Conservation (phyloP, 2,113 vertebrate species). For the Indri indri region DNA sequence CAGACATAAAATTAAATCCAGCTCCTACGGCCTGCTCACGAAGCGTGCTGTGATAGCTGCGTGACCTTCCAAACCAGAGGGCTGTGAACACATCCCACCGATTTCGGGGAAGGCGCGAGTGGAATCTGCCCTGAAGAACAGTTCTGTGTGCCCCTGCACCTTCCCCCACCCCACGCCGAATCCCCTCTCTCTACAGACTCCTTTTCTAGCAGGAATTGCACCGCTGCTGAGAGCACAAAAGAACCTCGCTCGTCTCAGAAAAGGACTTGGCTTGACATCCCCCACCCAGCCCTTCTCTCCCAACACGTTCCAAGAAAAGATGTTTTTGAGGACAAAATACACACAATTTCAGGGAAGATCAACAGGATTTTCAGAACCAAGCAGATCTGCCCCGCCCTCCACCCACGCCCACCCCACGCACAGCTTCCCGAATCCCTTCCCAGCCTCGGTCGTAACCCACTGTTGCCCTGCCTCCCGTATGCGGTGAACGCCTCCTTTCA, state of each 20-base stretch:
- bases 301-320: not conserved
- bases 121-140: not conserved
- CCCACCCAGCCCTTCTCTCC: not conserved
- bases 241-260: not conserved
- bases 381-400: not conserved
- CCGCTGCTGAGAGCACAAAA: not conserved
- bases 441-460: accelerated
- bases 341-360: not conserved
- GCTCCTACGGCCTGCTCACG: not conserved
- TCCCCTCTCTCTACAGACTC: not conserved
- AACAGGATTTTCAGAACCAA: not conserved
- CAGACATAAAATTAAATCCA: not conserved
- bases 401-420: accelerated
- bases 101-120: not conserved
- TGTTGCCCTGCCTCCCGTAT: accelerated
- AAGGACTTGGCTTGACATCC: not conserved
- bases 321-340: not conserved
- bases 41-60: not conserved
- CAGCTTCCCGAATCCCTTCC: not conserved
- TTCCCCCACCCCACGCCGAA: not conserved
- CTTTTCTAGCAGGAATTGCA: not conserved
- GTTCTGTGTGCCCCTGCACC: not conserved
- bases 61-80: not conserved
- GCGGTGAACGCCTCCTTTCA: not conserved
- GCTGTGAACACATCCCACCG: not conserved